phyloP scores from a whole-genome alignment of 2,888 invertebrate genomes.

The Stenodema calcarata region DNA sequence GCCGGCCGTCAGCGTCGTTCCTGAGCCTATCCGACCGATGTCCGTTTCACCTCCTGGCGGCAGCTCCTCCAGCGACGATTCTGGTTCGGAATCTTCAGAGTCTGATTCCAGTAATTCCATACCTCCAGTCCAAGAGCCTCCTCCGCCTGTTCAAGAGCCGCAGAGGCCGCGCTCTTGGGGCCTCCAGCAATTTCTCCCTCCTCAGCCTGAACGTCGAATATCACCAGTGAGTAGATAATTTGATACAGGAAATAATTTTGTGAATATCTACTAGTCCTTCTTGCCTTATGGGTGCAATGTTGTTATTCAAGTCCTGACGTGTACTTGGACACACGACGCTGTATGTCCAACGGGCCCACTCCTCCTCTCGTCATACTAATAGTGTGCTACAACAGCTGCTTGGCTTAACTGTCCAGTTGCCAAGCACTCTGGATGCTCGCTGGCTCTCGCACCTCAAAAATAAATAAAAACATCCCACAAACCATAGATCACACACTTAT shows the following conservation, averaged over 20 bases:
- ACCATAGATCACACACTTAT: no score
- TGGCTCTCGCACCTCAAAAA: no score
- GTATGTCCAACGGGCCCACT: no score
- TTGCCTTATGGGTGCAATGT: no score
- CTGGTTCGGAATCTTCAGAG: conserved; percentile 64
- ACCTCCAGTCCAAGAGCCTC: conserved; percentile 59
- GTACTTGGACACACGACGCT: no score
- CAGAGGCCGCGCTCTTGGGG: conserved; percentile 60
- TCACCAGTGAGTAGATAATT: conserved; percentile 37
- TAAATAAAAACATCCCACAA: no score
- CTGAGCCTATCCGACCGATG: conserved; percentile 62
- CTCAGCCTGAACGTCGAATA: conserved; percentile 44
- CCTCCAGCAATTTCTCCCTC: conserved; percentile 56
- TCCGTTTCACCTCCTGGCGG: conserved; percentile 59
- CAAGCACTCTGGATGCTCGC: no score
- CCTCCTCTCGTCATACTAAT: no score
- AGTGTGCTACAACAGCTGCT: no score
- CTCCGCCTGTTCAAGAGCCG: conserved; percentile 58
- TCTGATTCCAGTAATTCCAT: conserved; percentile 68
- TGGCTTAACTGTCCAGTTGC: no score
- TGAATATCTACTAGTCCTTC: no score
- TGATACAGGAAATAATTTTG: no score
- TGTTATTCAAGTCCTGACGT: background rate
- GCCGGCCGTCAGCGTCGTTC: conserved; percentile 65
- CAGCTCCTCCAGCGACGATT: conserved; percentile 56